Evolutionary conservation across 2,113 vertebrate species (phyloP).

Genomic region (Synchiropus splendidus): DNA sequence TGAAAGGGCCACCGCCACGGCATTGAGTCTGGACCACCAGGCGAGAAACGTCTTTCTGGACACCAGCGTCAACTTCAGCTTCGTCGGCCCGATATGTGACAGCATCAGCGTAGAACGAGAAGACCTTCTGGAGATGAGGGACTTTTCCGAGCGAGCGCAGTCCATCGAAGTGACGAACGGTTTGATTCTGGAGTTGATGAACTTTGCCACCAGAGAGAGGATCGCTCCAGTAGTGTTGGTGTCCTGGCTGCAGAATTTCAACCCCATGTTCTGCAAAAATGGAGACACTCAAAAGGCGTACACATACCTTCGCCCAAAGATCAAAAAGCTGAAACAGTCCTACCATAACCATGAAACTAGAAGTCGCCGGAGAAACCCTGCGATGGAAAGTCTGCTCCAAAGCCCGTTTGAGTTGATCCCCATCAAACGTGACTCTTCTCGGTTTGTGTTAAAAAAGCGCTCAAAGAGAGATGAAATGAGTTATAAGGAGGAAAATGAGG

Average conservation of each 20-base stretch:
- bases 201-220: constrained; percentile 59
- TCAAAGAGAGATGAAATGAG: constrained; percentile 29
- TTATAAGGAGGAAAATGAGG: constrained; percentile 35
- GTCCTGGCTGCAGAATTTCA: constrained; percentile 64
- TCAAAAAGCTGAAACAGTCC: constrained; percentile 50
- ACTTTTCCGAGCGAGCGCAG: constrained; percentile 61
- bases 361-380: constrained; percentile 50
- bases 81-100: constrained; percentile 69
- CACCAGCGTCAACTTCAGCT: constrained; percentile 62
- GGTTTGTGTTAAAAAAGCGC: constrained; percentile 31
- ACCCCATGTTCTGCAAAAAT: constrained; percentile 53
- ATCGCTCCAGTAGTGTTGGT: constrained; percentile 57
- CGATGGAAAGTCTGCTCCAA: constrained; percentile 59
- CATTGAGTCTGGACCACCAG: constrained; percentile 47
- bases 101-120: constrained; percentile 61
- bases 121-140: constrained; percentile 61
- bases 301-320: constrained; percentile 35
- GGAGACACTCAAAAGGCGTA: constrained; percentile 52
- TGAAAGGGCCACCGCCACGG: constrained; percentile 55
- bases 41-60: constrained; percentile 53
- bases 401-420: constrained; percentile 59
- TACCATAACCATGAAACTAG: constrained; percentile 52
- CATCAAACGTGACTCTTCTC: constrained; percentile 8
- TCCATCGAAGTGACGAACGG: constrained; percentile 63
- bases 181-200: constrained; percentile 61